phyloP scores from a whole-genome alignment of 2,113 vertebrate genomes.

The Cariama cristata region DNA sequence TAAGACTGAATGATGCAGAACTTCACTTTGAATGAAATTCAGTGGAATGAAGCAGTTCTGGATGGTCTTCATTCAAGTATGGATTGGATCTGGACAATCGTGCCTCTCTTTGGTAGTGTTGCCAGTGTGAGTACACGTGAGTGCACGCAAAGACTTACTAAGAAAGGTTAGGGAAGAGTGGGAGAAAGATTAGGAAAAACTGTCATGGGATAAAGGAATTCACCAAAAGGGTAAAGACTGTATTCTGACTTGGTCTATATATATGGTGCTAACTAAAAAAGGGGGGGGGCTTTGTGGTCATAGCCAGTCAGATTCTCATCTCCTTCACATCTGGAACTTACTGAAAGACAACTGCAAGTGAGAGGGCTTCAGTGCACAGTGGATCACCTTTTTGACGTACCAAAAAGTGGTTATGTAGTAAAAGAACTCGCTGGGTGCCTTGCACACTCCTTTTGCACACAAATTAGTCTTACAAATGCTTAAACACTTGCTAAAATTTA shows the following conservation, averaged over 20 bases:
- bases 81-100: neutral
- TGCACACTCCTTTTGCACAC: neutral
- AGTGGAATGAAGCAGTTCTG: neutral
- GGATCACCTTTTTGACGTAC: neutral
- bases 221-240: neutral
- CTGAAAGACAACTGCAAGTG: neutral
- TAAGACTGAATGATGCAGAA: neutral
- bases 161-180: neutral
- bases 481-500: neutral
- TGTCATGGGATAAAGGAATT: neutral
- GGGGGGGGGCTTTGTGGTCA: neutral
- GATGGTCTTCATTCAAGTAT: neutral
- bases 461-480: neutral
- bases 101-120: neutral
- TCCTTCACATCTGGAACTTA: neutral
- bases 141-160: neutral
- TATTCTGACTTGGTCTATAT: neutral
- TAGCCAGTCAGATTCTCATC: neutral
- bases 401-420: neutral
- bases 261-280: neutral
- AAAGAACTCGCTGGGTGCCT: neutral
- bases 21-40: neutral
- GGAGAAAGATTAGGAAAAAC: neutral
- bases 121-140: neutral
- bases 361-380: neutral